phyloP scores from a whole-genome alignment of 2,113 vertebrate genomes.

The Piliocolobus tephrosceles region DNA sequence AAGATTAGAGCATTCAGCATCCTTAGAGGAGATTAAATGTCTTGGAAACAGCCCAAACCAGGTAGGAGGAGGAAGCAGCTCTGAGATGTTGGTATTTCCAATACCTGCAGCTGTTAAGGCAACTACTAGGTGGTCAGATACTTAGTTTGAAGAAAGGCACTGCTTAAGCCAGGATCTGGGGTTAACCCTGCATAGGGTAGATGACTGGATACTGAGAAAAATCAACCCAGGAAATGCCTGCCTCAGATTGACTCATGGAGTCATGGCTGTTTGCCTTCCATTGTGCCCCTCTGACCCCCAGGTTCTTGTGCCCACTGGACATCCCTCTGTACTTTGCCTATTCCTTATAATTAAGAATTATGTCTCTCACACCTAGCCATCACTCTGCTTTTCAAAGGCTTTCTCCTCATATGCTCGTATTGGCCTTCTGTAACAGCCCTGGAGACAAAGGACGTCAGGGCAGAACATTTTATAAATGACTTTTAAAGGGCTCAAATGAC shows the following conservation, averaged over 20 bases:
- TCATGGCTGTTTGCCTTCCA: not conserved
- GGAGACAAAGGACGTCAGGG: not conserved
- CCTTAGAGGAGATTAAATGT: not conserved
- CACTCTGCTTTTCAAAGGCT: not conserved
- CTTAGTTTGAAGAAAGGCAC: not conserved
- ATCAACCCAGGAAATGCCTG: not conserved
- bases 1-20: not conserved
- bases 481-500: not conserved
- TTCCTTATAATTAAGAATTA: not conserved
- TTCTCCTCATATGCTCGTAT: not conserved
- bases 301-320: not conserved
- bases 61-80: not conserved
- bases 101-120: not conserved
- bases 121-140: not conserved
- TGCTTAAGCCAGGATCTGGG: not conserved
- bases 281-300: rapidly evolving
- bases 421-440: not conserved
- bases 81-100: not conserved
- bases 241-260: not conserved
- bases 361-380: not conserved
- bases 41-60: not conserved
- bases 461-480: not conserved
- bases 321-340: not conserved
- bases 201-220: not conserved
- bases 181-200: not conserved